Percentiles rank a stretch among this genome's conserved stretches.
Evolutionary conservation across 2,888 invertebrate species (phyloP).

Genomic region (Phengaris alcon): DNA sequence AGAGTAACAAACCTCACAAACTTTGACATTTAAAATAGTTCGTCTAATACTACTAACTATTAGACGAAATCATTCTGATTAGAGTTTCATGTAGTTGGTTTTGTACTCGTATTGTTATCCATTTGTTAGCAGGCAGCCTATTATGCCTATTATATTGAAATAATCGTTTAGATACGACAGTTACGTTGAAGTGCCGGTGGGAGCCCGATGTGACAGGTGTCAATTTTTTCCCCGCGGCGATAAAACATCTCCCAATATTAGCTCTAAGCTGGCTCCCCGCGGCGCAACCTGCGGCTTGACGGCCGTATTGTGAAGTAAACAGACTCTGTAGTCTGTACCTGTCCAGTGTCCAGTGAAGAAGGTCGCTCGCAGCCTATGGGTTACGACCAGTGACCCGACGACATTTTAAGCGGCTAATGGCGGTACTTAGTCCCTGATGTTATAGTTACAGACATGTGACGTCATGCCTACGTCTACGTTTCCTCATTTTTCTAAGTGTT

Average conservation of each 20-base stretch:
- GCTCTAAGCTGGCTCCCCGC: slow-evolving; percentile 40
- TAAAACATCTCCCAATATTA: slow-evolving; percentile 34
- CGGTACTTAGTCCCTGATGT: too few species aligned
- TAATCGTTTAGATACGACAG: neutral
- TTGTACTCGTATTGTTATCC: neutral
- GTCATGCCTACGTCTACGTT: too few species aligned
- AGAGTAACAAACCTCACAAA: neutral
- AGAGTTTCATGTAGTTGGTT: neutral
- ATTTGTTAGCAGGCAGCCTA: neutral
- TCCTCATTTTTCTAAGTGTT: too few species aligned
- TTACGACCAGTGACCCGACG: too few species aligned
- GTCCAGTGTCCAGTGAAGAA: too few species aligned
- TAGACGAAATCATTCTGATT: neutral
- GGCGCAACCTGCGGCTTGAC: slow-evolving; percentile 44
- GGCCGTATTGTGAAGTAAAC: slow-evolving; percentile 40
- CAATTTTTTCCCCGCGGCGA: slow-evolving; percentile 45
- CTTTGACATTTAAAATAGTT: too few species aligned
- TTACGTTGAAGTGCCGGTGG: slow-evolving; percentile 38
- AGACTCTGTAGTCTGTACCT: too few species aligned
- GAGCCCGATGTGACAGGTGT: slow-evolving; percentile 46
- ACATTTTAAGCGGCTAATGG: too few species aligned
- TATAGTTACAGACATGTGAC: too few species aligned
- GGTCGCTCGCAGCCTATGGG: too few species aligned
- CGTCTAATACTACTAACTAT: neutral
- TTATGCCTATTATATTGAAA: neutral